Percentiles rank a stretch among this genome's conserved stretches.
These are phyloP conservation scores for Aviceda subcristata DNA, from an alignment of 2,113 vertebrate genomes.

Conservation along the genomic window DNA sequence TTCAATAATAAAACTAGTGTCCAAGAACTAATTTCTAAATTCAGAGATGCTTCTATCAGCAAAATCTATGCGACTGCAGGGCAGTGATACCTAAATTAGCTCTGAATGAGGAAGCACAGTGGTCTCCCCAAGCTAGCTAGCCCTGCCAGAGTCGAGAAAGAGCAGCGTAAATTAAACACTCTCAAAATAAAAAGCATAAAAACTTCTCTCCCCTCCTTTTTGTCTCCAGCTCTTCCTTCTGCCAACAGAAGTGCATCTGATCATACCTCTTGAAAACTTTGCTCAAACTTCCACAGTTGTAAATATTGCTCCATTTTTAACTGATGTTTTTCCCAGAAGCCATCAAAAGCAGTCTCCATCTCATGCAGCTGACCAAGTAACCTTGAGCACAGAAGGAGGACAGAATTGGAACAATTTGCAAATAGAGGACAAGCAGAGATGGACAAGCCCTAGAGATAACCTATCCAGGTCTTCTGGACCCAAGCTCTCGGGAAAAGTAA, in stretches of 20 bases:
- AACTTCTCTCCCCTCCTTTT: not conserved
- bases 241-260: not conserved
- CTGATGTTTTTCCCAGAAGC: constrained; percentile 97
- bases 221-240: not conserved
- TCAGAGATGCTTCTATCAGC: not conserved
- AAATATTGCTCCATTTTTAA: constrained; percentile 94
- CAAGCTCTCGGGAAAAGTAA: not conserved
- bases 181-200: not conserved
- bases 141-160: not conserved
- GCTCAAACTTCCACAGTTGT: constrained; percentile 90
- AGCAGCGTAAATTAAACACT: not conserved
- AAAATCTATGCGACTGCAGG: not conserved
- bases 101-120: not conserved
- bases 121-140: not conserved
- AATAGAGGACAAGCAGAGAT: not conserved
- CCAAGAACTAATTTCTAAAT: not conserved
- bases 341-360: constrained; percentile 96
- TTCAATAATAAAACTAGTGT: not conserved
- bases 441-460: not conserved
- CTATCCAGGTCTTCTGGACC: not conserved
- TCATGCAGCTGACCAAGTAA: constrained; percentile 90
- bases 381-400: constrained; percentile 67
- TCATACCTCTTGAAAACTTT: constrained; percentile 89
- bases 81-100: not conserved
- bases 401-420: not conserved